phyloP scores from a whole-genome alignment of 2,113 vertebrate species.

The Bombycilla garrulus region DNA sequence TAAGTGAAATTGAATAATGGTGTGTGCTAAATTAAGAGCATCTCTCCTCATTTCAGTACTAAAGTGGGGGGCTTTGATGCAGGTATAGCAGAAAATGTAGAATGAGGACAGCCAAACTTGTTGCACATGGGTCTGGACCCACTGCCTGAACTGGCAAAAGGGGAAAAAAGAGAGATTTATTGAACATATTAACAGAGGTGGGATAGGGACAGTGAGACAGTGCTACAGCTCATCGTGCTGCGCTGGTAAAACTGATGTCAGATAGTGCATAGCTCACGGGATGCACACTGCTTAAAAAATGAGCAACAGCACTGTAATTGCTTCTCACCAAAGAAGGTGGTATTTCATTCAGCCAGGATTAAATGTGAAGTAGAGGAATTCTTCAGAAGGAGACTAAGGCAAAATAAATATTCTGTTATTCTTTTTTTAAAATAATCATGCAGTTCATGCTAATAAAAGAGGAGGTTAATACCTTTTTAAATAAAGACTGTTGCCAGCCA shows the following conservation, averaged over 20 bases:
- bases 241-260: not conserved
- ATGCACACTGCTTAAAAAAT: not conserved
- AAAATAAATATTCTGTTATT: not conserved
- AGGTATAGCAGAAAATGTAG: not conserved
- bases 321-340: not conserved
- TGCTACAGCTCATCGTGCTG: not conserved
- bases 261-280: not conserved
- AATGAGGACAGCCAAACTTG: not conserved
- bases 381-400: not conserved
- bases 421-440: too few relatives aligned
- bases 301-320: not conserved
- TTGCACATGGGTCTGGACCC: not conserved
- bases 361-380: not conserved
- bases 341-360: not conserved
- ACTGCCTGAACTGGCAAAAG: not conserved
- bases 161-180: not conserved
- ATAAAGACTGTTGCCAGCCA: not conserved
- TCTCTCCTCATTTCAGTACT: not conserved
- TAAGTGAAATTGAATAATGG: not conserved
- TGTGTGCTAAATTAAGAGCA: not conserved
- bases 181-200: not conserved
- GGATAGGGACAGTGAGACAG: not conserved
- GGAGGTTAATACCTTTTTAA: not conserved
- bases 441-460: not conserved
- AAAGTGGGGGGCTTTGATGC: not conserved